Evolutionary conservation across 2,113 vertebrate species (phyloP), one percentile per base, ranked within the genome.

Genomic region (Herpetotheres cachinnans): DNA sequence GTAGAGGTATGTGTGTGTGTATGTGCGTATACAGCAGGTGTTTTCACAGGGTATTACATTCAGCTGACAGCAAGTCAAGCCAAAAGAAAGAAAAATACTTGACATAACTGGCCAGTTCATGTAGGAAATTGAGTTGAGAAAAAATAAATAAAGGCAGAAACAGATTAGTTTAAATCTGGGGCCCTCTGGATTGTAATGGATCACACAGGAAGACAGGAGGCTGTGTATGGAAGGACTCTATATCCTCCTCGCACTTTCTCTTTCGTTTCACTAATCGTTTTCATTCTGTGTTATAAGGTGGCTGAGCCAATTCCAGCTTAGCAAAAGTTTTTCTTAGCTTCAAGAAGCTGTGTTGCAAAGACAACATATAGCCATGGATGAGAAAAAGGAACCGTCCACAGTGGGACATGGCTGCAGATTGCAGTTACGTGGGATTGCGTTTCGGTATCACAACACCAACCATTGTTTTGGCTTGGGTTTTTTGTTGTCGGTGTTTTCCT

Each of bases 81-180:
- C 93, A 70, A 95, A 97, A 91, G 95, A 94, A 95, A 91, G 79
- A 77, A 94, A 95, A 94, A 97, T 84, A 95, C 80, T 94, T 97
- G 91, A 88, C 87, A 87, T 82, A 97, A 97, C 89, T 59, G 38
- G 47, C 80, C 77, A 93, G 95, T 92, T 93, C 79, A 92, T 95
- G 78, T 91, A 96, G 88, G 92, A 96, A 94, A 94, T 90, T 91
- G 84, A 96, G 69, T 92, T 1, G 8, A 83, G 82, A 65, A 86
- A 90, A 96, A 95, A 94, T 81, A 97, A 96, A 95, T 70, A 95
- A 72, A 93, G 77, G 50, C 93, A 92, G 91, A 94, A 95, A 82
- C 1, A 1, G 40, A 83, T 95, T 74, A 85, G 84, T 90, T 93
- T 93, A 82, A 90, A 92, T 81, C 66, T 87, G 82, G 29, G 56